These are phyloP conservation scores for Aleadryas rufinucha DNA, from an alignment of 2,113 vertebrate genomes.

Conservation along the genomic window DNA sequence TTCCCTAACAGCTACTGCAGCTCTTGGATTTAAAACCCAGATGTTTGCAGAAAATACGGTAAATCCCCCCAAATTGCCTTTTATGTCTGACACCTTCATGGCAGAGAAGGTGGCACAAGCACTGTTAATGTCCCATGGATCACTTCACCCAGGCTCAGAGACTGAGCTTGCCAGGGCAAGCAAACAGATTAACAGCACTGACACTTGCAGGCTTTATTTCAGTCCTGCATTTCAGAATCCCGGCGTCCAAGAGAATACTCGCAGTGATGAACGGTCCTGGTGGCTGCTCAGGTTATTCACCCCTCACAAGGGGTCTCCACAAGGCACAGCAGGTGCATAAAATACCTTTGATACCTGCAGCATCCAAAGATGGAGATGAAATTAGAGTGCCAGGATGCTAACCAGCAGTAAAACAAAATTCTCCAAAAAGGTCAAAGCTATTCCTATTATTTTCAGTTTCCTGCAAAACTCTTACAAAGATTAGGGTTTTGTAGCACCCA, in stretches of 20 bases:
- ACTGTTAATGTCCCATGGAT: not conserved
- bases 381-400: not conserved
- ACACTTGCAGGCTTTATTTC: not conserved
- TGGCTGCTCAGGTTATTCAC: not conserved
- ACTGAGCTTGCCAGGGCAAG: not conserved
- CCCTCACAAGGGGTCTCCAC: not conserved
- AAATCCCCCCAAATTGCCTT: not conserved
- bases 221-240: not conserved
- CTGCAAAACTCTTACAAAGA: not conserved
- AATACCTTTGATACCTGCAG: not conserved
- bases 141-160: not conserved
- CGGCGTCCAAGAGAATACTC: not conserved
- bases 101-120: not conserved
- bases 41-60: not conserved
- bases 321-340: not conserved
- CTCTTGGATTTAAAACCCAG: not conserved
- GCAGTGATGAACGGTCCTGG: not conserved
- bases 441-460: not conserved
- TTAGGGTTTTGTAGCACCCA: not conserved
- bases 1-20: not conserved
- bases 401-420: not conserved
- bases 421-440: not conserved
- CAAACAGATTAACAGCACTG: not conserved
- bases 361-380: not conserved
- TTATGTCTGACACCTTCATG: not conserved